Evolutionary conservation across 2,888 invertebrate species (phyloP).

Genomic region (Agonum fuliginosum): DNA sequence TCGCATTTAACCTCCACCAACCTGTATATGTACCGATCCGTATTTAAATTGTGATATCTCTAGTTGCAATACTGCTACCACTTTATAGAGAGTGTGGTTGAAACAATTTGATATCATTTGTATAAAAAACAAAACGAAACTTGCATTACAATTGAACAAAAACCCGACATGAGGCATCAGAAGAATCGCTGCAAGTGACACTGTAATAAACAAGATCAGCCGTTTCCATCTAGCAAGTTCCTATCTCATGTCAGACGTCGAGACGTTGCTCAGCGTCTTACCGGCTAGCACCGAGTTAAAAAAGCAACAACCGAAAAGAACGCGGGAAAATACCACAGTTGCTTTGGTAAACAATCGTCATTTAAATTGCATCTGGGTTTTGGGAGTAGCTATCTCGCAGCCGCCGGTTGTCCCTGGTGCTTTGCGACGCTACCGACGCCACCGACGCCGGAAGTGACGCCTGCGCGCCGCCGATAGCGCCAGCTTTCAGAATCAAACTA

Average conservation of each 20-base stretch:
- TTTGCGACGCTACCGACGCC: conserved; percentile 42
- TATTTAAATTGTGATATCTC: too few relatives aligned
- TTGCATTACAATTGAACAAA: too few relatives aligned
- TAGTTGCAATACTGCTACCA: too few relatives aligned
- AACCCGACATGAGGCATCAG: too few relatives aligned
- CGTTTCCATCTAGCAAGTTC: conserved; percentile 14
- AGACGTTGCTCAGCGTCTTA: background rate
- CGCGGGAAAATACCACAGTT: conserved; percentile 36
- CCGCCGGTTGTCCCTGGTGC: conserved; percentile 58
- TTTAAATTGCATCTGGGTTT: conserved; percentile 64
- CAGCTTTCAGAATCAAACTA: conserved; percentile 3
- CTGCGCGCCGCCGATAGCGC: conserved; percentile 31
- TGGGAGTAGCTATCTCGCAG: conserved; percentile 62
- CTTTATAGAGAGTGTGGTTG: too few relatives aligned
- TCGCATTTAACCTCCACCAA: too few relatives aligned
- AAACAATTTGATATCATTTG: too few relatives aligned
- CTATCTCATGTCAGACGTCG: conserved; percentile 2
- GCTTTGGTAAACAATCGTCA: conserved; percentile 60
- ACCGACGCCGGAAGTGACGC: conserved; percentile 42
- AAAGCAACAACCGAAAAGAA: conserved; percentile 26
- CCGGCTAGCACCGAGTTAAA: background rate
- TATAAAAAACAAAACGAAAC: too few relatives aligned
- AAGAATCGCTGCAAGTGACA: conserved; percentile 37
- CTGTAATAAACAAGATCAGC: conserved; percentile 17
- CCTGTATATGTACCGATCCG: too few relatives aligned